Conservation (phyloP, 1,140 invertebrate species). For the Procambarus virginalis region DNA sequence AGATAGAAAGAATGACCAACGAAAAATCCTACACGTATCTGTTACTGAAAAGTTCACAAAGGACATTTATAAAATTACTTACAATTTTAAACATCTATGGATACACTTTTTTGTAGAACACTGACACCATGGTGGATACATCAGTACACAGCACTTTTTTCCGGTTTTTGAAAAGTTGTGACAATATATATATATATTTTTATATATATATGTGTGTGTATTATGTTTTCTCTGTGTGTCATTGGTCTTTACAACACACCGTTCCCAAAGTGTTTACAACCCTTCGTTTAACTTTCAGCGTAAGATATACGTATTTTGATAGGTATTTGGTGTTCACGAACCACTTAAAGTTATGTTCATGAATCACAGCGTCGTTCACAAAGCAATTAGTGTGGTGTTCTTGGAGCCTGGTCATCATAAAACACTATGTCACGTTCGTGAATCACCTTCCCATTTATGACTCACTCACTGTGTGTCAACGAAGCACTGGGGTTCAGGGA, state of each 20-base stretch:
- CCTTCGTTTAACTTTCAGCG: conserved; percentile 33
- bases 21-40: conserved; percentile 55
- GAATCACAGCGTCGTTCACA: too few relatives aligned
- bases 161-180: neutral
- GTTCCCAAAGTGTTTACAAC: conserved; percentile 41
- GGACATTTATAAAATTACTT: conserved; percentile 69
- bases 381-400: neutral
- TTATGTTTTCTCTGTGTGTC: conserved; percentile 18
- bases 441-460: too few relatives aligned
- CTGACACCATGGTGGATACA: conserved; percentile 65
- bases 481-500: neutral
- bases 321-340: neutral
- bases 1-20: conserved; percentile 58
- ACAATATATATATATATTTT: neutral
- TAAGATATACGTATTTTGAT: conserved; percentile 45
- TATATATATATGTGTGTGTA: conserved; percentile 29
- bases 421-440: too few relatives aligned
- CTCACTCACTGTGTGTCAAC: neutral
- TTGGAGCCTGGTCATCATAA: too few relatives aligned
- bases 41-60: conserved; percentile 66
- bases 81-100: conserved; percentile 69
- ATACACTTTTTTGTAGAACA: conserved; percentile 67
- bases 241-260: conserved; percentile 28
- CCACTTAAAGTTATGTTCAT: neutral
- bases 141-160: conserved; percentile 63